Evolutionary conservation across 2,113 vertebrate genomes (phyloP), one percentile per base, ranked within the genome.

Genomic region (Ptyas mucosa): DNA sequence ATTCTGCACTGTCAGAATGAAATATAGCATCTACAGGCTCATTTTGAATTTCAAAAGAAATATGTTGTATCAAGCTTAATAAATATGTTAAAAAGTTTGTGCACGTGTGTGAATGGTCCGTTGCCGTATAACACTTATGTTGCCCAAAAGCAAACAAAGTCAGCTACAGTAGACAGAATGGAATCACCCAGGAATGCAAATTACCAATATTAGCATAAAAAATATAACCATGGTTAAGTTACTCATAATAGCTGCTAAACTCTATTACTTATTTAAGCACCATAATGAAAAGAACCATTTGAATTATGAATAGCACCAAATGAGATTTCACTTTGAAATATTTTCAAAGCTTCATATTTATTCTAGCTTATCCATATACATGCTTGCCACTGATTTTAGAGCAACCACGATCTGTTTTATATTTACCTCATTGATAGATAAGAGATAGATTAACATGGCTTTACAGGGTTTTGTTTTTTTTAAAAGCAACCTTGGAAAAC

Each of bases 1-100:
- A 87, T 20, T 87, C 15, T 89, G 75, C 52, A 85, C 34, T 75
- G 15, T 91, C 92, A 49, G 43, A 85, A 46, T 91, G 92, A 95
- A 96, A 95, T 61, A 95, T 1, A 81, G 91, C 88, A 93, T 52
- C 57, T 94, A 39, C 55, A 91, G 92, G 92, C 75, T 94, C 55
- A 89, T 46, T 95, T 58, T 64, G 88, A 96, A 86, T 89, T 95
- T 94, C 90, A 89, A 94, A 94, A 90, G 53, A 96, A 95, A 94
- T 91, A 93, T 24, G 57, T 43, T 26, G 89, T 94, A 61, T 89
- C n/a, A 94, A 95, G 91, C 89, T 95, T 90, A 93, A 81, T 88
- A 93, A 91, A 94, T 49, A 34, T 92, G 54, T n/a, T 88, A 61
- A 88, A 93, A 46, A 92, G 58, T 90, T 88, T n/a, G 87, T 12